Evolutionary conservation across 2,113 vertebrate genomes (phyloP).

Genomic region (Syrmaticus mikado): DNA sequence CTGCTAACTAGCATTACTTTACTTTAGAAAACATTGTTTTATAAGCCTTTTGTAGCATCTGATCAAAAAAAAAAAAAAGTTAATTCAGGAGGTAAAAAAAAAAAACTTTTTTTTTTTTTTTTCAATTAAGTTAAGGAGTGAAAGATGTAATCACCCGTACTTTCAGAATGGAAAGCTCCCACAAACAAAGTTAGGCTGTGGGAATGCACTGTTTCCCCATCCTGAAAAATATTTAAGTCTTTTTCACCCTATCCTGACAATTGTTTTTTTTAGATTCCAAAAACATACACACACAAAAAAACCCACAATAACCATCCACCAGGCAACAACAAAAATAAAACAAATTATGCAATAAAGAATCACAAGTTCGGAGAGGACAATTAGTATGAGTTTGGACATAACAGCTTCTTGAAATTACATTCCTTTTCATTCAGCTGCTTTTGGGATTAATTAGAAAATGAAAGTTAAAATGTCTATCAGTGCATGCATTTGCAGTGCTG

Average conservation of each 20-base stretch:
- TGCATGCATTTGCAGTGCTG: not conserved
- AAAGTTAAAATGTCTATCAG: not conserved
- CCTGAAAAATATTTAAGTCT: not conserved
- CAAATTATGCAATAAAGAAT: slow-evolving; percentile 32
- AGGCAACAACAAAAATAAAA: not conserved
- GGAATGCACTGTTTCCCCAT: not conserved
- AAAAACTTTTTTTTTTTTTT: not conserved
- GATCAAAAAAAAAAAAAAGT: too few species aligned
- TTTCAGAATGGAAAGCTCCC: not conserved
- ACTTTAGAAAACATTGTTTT: not conserved
- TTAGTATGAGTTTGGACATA: not conserved
- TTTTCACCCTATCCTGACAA: not conserved
- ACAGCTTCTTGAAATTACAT: not conserved
- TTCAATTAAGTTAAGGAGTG: not conserved
- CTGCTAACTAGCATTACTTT: not conserved
- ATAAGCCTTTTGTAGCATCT: not conserved
- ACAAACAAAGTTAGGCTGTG: slow-evolving; percentile 22
- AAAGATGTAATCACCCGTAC: slow-evolving; percentile 15
- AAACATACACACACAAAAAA: fast-evolving
- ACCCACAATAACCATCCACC: not conserved
- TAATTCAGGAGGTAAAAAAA: too few species aligned
- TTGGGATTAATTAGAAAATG: not conserved
- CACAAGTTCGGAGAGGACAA: slow-evolving; percentile 10
- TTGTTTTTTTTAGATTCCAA: not conserved
- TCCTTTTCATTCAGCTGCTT: not conserved